Base-by-base conservation (phyloP, 1,140 invertebrate genomes). In the Hermetia illucens region DNA sequence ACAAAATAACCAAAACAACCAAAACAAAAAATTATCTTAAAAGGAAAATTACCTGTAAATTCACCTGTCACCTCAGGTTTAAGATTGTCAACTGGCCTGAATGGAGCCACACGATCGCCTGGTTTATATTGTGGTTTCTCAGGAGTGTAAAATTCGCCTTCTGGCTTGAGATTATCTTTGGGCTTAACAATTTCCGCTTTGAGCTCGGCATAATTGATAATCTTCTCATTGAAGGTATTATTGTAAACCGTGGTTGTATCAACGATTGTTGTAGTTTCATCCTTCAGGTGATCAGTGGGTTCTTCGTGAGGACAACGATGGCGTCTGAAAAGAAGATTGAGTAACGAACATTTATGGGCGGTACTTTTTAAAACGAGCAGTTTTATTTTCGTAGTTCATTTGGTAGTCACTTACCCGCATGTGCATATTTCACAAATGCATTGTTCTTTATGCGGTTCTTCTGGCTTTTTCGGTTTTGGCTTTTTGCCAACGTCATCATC, bases 351-450 rank as follows among this genome's bases (percentile, higher is more conserved):
- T 10, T 13, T 19, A 37, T 27, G 15, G 20, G 13, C 17, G 6
- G 8, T 20, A n/a, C 5, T 15, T 21, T 10, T 36, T 9, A 36
- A 9, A 9, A 21, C 6, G 2, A 19, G n/a, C n/a, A 36, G 21
- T 8, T 21, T 36, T 5, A 12, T 22, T 20, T 22, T 18, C 5
- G 21, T 21, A 36, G 12, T n/a, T 13, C 43, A 40, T 40, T 45
- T 21, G 40, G 41, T 36, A 25, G 34, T 39, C n/a, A 77, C 80
- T 79, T 66, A 89, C 85, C 85, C 85, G 63, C 85, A 89, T 51
- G 82, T 88, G 56, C 85, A 89, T 29, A 89, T 77, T 65, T 89
- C 82, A 58, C 85, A 89, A 46, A 89, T 84, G 52, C 85, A 89
- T 58, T 83, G 77, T 55, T 87, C 83, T 56, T 82, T 82, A 31